These are phyloP conservation scores for Cossypha niveicapilla DNA, from an alignment of 2,797 vertebrate genomes.

Conservation along the genomic window DNA sequence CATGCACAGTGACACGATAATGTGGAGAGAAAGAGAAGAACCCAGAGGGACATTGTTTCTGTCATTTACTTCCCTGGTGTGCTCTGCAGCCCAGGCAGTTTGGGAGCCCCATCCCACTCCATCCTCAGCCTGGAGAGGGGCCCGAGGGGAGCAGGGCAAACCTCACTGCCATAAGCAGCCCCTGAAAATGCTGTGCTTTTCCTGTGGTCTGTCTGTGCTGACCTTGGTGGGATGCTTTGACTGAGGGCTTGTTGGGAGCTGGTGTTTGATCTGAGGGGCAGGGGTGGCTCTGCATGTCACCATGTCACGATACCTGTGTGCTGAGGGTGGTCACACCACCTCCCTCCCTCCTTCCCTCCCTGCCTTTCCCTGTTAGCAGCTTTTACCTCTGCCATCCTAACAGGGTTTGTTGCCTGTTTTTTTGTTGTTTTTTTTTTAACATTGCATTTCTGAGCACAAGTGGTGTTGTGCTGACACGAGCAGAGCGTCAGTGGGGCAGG, in stretches of 20 bases:
- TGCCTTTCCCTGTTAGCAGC: neutral
- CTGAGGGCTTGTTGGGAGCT: neutral
- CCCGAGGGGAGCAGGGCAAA: neutral
- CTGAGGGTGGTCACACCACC: neutral
- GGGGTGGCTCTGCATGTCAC: neutral
- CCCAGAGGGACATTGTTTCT: neutral
- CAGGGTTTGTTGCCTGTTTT: neutral
- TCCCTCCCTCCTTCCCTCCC: neutral
- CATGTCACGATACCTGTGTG: neutral
- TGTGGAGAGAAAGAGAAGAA: constrained; percentile 31
- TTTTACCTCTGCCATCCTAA: neutral
- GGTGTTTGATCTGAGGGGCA: neutral
- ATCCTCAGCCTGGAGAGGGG: neutral
- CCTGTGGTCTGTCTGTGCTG: neutral
- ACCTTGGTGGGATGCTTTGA: neutral
- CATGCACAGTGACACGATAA: constrained; percentile 24
- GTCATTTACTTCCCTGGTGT: neutral
- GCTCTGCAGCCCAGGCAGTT: neutral
- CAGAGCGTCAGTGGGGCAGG: neutral
- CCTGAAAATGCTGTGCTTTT: neutral
- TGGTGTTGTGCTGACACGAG: neutral
- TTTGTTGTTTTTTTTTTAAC: neutral
- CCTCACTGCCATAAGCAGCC: neutral
- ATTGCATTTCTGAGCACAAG: neutral
- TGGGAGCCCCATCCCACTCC: neutral